Conservation (phyloP, 2,888 invertebrate species). For the Mesoligia furuncula region DNA sequence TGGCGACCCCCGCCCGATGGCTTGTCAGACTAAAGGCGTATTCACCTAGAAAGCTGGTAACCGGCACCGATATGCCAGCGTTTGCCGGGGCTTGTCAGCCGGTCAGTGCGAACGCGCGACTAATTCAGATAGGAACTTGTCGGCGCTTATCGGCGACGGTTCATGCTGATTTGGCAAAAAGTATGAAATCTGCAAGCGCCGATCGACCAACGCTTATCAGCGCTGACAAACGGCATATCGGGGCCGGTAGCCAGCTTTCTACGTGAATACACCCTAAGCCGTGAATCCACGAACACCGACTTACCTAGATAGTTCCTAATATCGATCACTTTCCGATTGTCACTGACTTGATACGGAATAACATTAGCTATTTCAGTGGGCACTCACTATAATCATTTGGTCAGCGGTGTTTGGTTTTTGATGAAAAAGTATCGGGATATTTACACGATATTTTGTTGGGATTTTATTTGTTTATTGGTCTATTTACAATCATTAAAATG, state of each 20-base stretch:
- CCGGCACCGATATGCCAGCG: background rate
- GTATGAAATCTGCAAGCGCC: background rate
- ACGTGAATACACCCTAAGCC: constrained; percentile 7
- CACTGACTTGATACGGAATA: constrained; percentile 36
- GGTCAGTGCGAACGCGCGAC: background rate
- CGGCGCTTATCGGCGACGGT: background rate
- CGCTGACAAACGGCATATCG: background rate
- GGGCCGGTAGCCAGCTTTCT: background rate
- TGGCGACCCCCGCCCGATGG: constrained; percentile 36
- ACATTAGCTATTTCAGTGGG: constrained; percentile 54
- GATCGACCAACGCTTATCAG: background rate
- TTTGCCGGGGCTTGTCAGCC: background rate
- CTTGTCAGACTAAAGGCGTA: constrained; percentile 47
- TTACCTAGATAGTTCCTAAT: constrained; percentile 61
- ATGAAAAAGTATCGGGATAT: background rate
- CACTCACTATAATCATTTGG: constrained; percentile 41
- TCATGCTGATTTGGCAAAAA: background rate
- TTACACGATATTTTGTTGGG: background rate
- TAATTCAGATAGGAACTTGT: background rate
- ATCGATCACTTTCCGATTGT: constrained; percentile 51
- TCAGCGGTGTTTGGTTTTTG: background rate
- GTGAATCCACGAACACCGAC: constrained; percentile 31
- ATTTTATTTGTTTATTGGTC: too few relatives aligned
- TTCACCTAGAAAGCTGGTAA: background rate
- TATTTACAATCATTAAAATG: too few relatives aligned